Conservation (phyloP, 2,113 vertebrate species). For the Microtus pennsylvanicus region DNA sequence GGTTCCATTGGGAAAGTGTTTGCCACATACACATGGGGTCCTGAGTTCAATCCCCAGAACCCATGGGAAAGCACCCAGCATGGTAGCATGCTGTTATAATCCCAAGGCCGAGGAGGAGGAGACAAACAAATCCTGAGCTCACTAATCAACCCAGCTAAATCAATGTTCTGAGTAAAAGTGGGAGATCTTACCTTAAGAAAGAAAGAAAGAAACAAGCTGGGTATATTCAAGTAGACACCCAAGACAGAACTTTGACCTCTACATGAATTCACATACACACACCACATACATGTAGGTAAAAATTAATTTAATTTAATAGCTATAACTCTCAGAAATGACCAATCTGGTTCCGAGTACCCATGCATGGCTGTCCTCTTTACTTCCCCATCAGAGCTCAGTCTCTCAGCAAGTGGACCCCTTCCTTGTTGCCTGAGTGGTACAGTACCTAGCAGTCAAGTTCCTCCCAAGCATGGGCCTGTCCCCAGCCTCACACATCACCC, state of each 20-base stretch:
- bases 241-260: background rate
- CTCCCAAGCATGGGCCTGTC: background rate
- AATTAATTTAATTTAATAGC: background rate
- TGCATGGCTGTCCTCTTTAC: background rate
- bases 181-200: background rate
- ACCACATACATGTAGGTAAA: background rate
- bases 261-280: background rate
- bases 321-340: constrained; percentile 33
- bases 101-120: too few relatives aligned
- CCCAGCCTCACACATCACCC: background rate
- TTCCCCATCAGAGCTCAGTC: background rate
- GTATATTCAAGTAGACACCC: background rate
- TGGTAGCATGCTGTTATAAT: background rate
- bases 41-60: background rate
- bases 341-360: background rate
- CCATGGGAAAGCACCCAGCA: background rate
- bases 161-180: background rate
- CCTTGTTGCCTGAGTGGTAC: background rate
- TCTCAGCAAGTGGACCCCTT: background rate
- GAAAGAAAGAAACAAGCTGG: background rate
- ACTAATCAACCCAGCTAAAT: background rate
- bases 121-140: background rate
- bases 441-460: background rate
- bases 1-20: background rate
- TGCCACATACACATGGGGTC: background rate